Base-by-base conservation (phyloP, 2,888 invertebrate genomes). In the Carpatolechia fugitivella region DNA sequence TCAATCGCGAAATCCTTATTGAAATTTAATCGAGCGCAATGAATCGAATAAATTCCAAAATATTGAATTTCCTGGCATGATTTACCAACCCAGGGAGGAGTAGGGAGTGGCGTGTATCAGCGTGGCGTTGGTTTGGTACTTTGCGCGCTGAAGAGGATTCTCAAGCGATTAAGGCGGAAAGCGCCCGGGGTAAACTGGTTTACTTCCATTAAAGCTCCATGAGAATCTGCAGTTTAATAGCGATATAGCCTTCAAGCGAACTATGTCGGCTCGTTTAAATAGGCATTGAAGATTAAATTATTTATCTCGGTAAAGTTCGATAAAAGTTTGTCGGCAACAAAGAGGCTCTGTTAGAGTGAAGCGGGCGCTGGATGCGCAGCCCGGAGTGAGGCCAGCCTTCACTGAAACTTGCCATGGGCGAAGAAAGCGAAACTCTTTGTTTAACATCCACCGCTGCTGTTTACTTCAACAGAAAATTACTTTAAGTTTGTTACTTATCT, bases 201-300 rank as follows among this genome's bases (percentile, higher is more conserved):
- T 69, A 67, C 68, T 71, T 70, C 69, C 66, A 74, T 76, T 70
- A 76, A 74, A 73, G 70, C 69, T 72, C 57, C 64, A 69, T 70
- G 70, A 72, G 68, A 74, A 72, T 69, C 71, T 74, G 64, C 72
- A 76, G 72, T 76, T 74, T 76, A 74, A 76, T 74, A 73, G 72
- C 74, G 69, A 73, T 74, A 74, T 69, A 69, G 71, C 65, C 68
- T 70, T 69, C 62, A 68, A 72, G 66, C 67, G 72, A 57, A 72
- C 69, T 72, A 72, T 69, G 66, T 66, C 68, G 67, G 70, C 69
- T 74, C 75, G 72, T 74, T 79, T 80, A 80, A 85, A 80, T 78
- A 76, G 80, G 72, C 80, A 82, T 84, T 81, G 80, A 80, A 83
- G 74, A 83, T 82, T 80, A 82, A 85, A 82, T 82, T 80, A 86